Percentiles rank a stretch among this genome's conserved stretches.
phyloP scores from a whole-genome alignment of 1,140 invertebrate genomes.

The Drosophila tsacasi region DNA sequence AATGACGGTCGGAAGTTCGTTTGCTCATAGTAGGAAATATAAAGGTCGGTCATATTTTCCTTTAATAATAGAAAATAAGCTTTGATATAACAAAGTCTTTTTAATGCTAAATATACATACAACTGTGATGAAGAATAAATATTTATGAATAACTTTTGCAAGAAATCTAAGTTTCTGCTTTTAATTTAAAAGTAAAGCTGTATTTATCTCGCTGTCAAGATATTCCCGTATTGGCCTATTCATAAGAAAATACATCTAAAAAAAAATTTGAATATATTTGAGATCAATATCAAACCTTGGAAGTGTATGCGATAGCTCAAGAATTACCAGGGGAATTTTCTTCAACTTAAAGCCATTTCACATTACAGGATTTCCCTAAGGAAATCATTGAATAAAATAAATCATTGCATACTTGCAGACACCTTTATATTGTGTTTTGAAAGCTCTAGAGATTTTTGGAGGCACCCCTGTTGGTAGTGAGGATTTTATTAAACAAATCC shows the following conservation, averaged over 20 bases:
- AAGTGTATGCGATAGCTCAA: background rate
- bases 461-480: background rate
- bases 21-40: background rate
- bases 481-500: no score
- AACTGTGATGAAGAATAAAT: background rate
- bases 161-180: no score
- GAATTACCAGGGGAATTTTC: background rate
- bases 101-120: no score
- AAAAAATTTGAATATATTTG: background rate
- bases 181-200: no score
- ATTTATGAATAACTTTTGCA: background rate
- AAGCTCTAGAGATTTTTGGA: background rate
- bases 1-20: constrained; percentile 12
- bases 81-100: background rate
- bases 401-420: background rate
- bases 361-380: background rate
- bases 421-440: background rate
- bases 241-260: background rate
- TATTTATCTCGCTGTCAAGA: no score
- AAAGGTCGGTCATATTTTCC: background rate
- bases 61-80: background rate
- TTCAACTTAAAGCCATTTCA: background rate
- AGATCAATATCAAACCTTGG: background rate
- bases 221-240: background rate
- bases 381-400: background rate